phyloP scores from a whole-genome alignment of 2,888 invertebrate genomes.

The Pecten maximus region DNA sequence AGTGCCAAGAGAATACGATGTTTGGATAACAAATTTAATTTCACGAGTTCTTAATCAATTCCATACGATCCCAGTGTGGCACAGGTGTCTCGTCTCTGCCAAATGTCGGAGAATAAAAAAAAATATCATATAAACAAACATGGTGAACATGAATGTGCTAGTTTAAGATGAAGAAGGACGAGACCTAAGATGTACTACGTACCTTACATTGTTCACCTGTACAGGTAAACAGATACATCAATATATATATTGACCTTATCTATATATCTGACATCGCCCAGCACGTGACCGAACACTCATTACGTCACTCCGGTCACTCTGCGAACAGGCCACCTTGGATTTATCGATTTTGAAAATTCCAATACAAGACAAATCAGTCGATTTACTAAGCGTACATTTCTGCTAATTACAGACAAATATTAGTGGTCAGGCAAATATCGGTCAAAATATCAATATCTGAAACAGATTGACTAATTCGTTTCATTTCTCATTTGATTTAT shows the following conservation, averaged over 20 bases:
- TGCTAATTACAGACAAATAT: background rate
- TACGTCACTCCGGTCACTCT: background rate
- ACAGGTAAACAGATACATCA: background rate
- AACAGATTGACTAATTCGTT: background rate
- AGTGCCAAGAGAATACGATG: background rate
- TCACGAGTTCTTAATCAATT: background rate
- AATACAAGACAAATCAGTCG: background rate
- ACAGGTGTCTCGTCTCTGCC: background rate
- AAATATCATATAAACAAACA: background rate
- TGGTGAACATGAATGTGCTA: background rate
- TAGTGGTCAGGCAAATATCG: background rate
- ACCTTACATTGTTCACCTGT: background rate
- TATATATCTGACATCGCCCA: background rate
- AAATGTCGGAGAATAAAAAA: background rate
- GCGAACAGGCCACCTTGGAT: background rate
- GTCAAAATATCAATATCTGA: background rate
- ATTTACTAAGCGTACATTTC: background rate
- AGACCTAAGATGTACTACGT: background rate
- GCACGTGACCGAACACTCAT: background rate
- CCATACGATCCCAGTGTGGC: background rate
- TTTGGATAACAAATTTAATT: background rate
- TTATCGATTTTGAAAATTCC: background rate
- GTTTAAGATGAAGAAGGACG: background rate
- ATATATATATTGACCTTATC: background rate
- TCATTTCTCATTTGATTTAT: too few relatives aligned